Percentiles rank a stretch among this genome's conserved stretches.
Conservation (phyloP, 2,797 vertebrate genomes). For the Etheostoma nigrum region DNA sequence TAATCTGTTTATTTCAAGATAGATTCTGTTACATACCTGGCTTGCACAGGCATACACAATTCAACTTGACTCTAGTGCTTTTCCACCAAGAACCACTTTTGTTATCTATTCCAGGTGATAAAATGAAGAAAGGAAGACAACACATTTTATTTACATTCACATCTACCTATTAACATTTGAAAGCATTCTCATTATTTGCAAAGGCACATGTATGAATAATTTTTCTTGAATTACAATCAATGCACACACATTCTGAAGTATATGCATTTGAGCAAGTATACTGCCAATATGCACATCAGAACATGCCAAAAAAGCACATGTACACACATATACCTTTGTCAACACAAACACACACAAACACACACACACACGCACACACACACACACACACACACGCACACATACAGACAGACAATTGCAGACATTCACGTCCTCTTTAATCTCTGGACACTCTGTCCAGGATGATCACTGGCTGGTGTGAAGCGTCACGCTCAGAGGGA, state of each 20-base stretch:
- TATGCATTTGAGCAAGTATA: slow-evolving; percentile 2
- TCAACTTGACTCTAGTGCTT: slow-evolving; percentile 64
- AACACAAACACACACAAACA: slow-evolving; percentile 24
- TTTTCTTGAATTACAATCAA: slow-evolving; percentile 20
- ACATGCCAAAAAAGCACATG: neutral
- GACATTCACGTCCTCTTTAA: slow-evolving; percentile 64
- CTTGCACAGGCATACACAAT: slow-evolving; percentile 66
- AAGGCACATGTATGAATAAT: slow-evolving; percentile 3
- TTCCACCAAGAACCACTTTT: slow-evolving; percentile 47
- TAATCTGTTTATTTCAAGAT: slow-evolving; percentile 87
- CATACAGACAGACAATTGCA: slow-evolving; percentile 32
- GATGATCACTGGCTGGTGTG: slow-evolving; percentile 72
- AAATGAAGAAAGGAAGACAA: slow-evolving; percentile 55
- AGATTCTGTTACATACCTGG: slow-evolving; percentile 82
- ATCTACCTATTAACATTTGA: slow-evolving; percentile 10
- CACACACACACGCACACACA: slow-evolving; percentile 17
- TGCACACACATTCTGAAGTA: neutral
- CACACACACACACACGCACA: slow-evolving; percentile 22
- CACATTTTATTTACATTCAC: neutral
- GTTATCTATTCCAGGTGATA: slow-evolving; percentile 60
- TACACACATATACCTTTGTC: slow-evolving; percentile 27
- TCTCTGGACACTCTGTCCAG: slow-evolving; percentile 68
- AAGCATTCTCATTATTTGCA: slow-evolving; percentile 32
- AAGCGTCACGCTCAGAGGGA: slow-evolving; percentile 82
- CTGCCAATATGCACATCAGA: slow-evolving; percentile 9